Evolutionary conservation across 2,113 vertebrate genomes (phyloP).

Genomic region (Eurystomus gularis): DNA sequence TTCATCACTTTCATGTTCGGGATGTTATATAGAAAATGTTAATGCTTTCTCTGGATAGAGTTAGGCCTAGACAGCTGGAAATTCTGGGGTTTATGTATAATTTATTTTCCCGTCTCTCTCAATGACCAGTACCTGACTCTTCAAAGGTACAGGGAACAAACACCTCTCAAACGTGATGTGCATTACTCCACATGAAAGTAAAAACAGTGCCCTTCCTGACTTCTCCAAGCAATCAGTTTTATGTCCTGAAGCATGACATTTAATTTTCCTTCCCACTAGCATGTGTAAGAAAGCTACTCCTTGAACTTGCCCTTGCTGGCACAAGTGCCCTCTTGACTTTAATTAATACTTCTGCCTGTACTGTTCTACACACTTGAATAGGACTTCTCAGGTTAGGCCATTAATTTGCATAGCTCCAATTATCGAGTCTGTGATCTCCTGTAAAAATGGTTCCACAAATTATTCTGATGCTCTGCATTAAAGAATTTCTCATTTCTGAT

Average conservation of each 20-base stretch:
- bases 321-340: neutral
- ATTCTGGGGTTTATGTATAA: neutral
- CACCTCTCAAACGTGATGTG: neutral
- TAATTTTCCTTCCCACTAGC: slow-evolving; percentile 23
- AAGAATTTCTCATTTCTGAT: slow-evolving; percentile 54
- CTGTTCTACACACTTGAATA: slow-evolving; percentile 19
- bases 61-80: neutral
- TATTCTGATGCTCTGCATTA: slow-evolving; percentile 52
- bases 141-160: neutral
- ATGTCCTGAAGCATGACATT: neutral
- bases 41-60: neutral
- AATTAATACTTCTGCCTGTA: neutral
- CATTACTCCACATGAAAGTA: neutral
- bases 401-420: slow-evolving; percentile 63
- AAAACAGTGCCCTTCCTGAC: neutral
- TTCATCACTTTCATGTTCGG: neutral
- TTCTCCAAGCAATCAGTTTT: neutral
- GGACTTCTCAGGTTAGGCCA: slow-evolving; percentile 46
- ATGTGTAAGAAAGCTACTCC: neutral
- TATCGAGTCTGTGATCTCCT: slow-evolving; percentile 53
- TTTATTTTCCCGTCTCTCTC: slow-evolving; percentile 1
- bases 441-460: slow-evolving; percentile 50
- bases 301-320: slow-evolving; percentile 33
- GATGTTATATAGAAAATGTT: neutral
- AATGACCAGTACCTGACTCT: neutral